Base-by-base conservation (phyloP, 2,888 invertebrate genomes). In the Sisyra terminalis region DNA sequence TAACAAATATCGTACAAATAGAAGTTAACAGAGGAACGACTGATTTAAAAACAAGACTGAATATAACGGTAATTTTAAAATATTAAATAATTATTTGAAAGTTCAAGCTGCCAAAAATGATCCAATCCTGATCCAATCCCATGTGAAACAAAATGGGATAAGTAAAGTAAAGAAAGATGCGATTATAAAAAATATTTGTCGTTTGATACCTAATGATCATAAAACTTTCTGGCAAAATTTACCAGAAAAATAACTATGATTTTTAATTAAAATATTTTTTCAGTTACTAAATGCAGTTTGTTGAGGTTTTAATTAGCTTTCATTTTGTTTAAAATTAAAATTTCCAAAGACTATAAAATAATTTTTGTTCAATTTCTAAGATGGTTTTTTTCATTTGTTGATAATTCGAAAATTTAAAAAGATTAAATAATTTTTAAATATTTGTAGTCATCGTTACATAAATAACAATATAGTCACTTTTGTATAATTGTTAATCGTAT, bases 31-130 rank as follows among this genome's bases (percentile, higher is more conserved):
- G 34, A 34, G 34, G 34, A 34, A 34, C 34, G 8, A 34, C 34
- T 34, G 34, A 34, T 34, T n/a, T 34, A 34, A 34, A 34, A 34
- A 34, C 11, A 34, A 34, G 34, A 34, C 34, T 34, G 34, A 34
- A 11, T 34, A 34, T 13, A 13, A 34, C 34, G 7, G n/a, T 11
- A 13, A 34, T 6, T 34, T 10, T 34, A 34, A 34, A 34, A 34
- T 34, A 34, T 8, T 34, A 34, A 34, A 34, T n/a, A 34, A 34
- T 34, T 34, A 34, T 34, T 34, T 34, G 13, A 34, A 34, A 34
- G 34, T n/a, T 11, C 9, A 34, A 34, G 11, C 13, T 10, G 34
- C 34, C 8, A 34, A 34, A n/a, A 34, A 34, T 11, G 11, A n/a
- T 34, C n/a, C n/a, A 34, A 11, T 34, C 34, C 34, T 34, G 8